Evolutionary conservation across 2,888 invertebrate species (phyloP).

Genomic region (Belgica antarctica): DNA sequence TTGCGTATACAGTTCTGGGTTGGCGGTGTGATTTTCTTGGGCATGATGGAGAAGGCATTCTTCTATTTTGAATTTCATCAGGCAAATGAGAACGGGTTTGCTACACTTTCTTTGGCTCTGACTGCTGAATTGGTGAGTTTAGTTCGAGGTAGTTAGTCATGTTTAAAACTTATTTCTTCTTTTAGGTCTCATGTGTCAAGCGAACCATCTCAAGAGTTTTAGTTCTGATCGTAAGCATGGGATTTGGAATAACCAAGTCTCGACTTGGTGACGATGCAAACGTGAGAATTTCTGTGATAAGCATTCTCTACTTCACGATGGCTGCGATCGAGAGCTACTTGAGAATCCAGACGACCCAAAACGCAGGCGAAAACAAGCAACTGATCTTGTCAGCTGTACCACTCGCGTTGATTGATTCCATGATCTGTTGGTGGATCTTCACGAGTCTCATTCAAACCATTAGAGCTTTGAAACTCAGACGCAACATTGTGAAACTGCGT

Average conservation of each 20-base stretch:
- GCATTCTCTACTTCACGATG: constrained; percentile 76
- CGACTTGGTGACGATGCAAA: constrained; percentile 61
- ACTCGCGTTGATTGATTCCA: constrained; percentile 77
- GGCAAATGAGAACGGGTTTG: constrained; percentile 66
- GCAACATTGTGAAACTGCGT: constrained; percentile 86
- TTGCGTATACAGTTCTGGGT: constrained; percentile 95
- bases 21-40: constrained; percentile 82
- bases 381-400: constrained; percentile 79
- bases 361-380: constrained; percentile 61
- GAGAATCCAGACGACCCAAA: constrained; percentile 66
- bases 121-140: constrained; percentile 66
- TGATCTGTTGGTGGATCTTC: constrained; percentile 94
- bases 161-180: neutral
- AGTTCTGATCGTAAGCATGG: constrained; percentile 90
- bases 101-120: constrained; percentile 70
- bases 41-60: constrained; percentile 83
- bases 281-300: constrained; percentile 82
- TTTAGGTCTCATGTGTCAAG: constrained; percentile 84
- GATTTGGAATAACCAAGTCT: constrained; percentile 76
- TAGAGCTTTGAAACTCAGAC: constrained; percentile 77
- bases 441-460: constrained; percentile 85
- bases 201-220: constrained; percentile 88
- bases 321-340: constrained; percentile 85
- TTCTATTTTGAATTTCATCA: constrained; percentile 86
- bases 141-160: neutral